A percentile compares a stretch with the other conserved stretches of the same genome.
phyloP scores from a whole-genome alignment of 1,140 invertebrate species.

The Lordiphosa collinella region DNA sequence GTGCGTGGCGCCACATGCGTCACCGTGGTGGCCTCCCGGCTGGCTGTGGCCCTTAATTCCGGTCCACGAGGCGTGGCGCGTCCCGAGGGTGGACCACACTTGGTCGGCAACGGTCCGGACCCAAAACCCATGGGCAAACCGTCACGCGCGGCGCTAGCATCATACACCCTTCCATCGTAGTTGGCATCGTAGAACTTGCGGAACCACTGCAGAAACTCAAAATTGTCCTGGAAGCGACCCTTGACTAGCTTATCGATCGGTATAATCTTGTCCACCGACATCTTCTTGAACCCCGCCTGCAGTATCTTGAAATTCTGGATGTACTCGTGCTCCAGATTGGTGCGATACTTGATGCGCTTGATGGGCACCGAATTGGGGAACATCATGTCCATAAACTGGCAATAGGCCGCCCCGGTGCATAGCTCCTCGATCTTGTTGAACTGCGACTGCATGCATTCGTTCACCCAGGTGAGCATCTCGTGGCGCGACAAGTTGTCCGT shows the following conservation, averaged over 20 bases:
- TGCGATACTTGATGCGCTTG: constrained; percentile 99
- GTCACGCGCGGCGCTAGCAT: constrained; percentile 11
- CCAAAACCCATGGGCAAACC: constrained; percentile 17
- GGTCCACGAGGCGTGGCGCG: not conserved
- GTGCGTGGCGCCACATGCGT: not conserved
- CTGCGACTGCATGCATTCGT: constrained; percentile 95
- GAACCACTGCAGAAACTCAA: constrained; percentile 96
- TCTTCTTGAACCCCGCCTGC: not conserved
- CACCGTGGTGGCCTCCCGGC: not conserved
- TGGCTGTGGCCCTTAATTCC: no score
- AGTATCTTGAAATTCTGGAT: constrained; percentile 99
- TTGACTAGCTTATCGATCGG: not conserved
- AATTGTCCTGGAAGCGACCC: constrained; percentile 2
- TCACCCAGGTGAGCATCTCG: constrained; percentile 99
- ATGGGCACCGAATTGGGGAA: constrained; percentile 95
- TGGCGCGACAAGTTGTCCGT: constrained; percentile 98
- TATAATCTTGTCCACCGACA: constrained; percentile 1
- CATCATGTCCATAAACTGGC: constrained; percentile 99
- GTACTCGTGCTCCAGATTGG: constrained; percentile 99
- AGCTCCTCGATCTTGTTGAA: constrained; percentile 99
- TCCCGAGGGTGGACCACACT: not conserved
- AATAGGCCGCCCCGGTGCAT: constrained; percentile 95
- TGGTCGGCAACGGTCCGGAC: not conserved
- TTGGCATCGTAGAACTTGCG: constrained; percentile 97
- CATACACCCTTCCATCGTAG: constrained; percentile 81